Conservation (phyloP, 2,888 invertebrate species). For the Gari tellinella region DNA sequence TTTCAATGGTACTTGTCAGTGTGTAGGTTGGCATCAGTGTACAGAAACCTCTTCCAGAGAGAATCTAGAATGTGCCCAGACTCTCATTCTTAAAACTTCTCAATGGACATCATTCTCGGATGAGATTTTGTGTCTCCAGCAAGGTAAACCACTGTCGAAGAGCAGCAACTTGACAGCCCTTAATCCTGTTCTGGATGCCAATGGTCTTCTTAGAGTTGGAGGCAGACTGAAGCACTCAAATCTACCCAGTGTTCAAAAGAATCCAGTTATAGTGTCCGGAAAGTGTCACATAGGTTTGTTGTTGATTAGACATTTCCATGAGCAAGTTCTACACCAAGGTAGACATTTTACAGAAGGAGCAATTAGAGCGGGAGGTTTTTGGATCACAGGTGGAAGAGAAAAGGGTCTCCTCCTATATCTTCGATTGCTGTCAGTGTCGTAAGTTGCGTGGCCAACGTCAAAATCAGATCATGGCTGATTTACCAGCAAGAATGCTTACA, state of each 20-base stretch:
- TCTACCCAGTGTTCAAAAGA: constrained; percentile 8
- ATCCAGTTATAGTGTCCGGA: constrained; percentile 44
- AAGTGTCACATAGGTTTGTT: constrained; percentile 37
- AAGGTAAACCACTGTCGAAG: background rate
- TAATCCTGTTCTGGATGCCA: constrained; percentile 36
- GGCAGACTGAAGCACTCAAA: constrained; percentile 27
- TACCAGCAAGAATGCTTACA: constrained; percentile 40
- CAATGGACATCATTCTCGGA: constrained; percentile 18
- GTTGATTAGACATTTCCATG: constrained; percentile 38
- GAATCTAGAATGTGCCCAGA: constrained; percentile 9
- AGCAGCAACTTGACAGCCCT: constrained; percentile 24
- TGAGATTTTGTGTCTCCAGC: constrained; percentile 15
- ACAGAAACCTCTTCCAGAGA: background rate
- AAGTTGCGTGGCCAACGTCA: constrained; percentile 1
- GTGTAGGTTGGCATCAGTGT: constrained; percentile 26
- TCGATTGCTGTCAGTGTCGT: constrained; percentile 28
- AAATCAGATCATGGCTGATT: constrained; percentile 42
- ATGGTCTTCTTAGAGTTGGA: constrained; percentile 48
- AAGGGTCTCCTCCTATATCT: constrained; percentile 25
- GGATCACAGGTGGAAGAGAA: constrained; percentile 34
- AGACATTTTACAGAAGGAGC: constrained; percentile 50
- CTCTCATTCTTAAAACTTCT: constrained; percentile 24
- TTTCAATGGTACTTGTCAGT: background rate
- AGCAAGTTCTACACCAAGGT: constrained; percentile 48
- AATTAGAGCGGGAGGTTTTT: constrained; percentile 41